These are phyloP conservation scores for Echinops telfairi DNA, from an alignment of 2,113 vertebrate genomes.

Conservation along the genomic window DNA sequence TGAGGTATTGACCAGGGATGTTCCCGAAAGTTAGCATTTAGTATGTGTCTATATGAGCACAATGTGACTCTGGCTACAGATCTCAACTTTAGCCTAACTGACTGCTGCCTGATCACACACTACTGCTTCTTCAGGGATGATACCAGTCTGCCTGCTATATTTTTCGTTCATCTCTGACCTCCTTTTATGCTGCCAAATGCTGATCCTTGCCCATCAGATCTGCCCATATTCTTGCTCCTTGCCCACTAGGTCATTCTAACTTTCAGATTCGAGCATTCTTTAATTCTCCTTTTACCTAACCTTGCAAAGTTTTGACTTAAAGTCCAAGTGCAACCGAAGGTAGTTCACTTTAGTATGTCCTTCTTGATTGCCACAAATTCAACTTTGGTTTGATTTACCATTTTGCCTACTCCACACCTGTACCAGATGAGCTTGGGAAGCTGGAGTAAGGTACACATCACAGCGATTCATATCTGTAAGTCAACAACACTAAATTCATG, in stretches of 20 bases:
- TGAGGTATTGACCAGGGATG: no score
- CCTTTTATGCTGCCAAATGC: not conserved
- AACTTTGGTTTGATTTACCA: not conserved
- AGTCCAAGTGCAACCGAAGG: not conserved
- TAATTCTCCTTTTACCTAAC: not conserved
- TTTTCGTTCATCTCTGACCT: not conserved
- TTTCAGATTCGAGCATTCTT: not conserved
- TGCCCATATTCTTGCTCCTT: not conserved
- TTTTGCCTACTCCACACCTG: not conserved
- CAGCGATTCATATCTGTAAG: not conserved
- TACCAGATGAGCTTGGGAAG: not conserved
- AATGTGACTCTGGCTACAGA: not conserved
- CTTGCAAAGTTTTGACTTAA: not conserved
- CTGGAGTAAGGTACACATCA: not conserved
- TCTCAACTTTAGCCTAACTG: not conserved
- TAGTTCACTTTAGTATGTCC: not conserved
- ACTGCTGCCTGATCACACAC: not conserved
- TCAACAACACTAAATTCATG: not conserved
- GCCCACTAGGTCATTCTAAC: not conserved
- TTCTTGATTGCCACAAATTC: not conserved
- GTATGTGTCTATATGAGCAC: not conserved
- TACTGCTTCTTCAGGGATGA: not conserved
- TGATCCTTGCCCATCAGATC: not conserved
- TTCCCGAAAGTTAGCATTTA: not conserved
- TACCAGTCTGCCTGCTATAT: not conserved